Conservation (phyloP, 1,140 invertebrate species). For the Ganaspis sp. region DNA sequence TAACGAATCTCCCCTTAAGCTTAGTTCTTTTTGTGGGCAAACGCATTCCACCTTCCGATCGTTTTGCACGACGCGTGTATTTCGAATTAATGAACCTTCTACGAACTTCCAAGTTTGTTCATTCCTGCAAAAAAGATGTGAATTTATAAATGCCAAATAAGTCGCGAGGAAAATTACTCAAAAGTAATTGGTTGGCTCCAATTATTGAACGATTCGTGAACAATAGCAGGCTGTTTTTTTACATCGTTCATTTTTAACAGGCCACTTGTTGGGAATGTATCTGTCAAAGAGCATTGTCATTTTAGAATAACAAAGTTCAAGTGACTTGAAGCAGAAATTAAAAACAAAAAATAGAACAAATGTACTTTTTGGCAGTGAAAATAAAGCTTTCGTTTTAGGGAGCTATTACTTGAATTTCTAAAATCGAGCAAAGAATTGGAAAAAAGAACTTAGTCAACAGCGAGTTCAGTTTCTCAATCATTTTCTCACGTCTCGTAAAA, state of each 20-base stretch:
- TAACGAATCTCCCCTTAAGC: constrained; percentile 41
- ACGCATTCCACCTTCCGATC: constrained; percentile 19
- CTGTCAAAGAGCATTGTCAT: too few relatives aligned
- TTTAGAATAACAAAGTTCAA: too few relatives aligned
- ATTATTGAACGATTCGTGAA: neutral
- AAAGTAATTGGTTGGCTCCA: neutral
- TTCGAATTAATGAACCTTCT: constrained; percentile 21
- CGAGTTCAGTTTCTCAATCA: neutral
- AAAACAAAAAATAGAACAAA: too few relatives aligned
- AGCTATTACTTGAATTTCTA: too few relatives aligned
- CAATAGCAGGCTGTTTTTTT: too few relatives aligned
- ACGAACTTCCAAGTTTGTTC: constrained; percentile 4
- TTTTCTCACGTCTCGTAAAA: neutral
- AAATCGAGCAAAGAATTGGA: neutral
- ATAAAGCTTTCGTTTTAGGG: too few relatives aligned
- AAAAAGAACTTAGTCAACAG: neutral
- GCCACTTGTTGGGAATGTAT: too few relatives aligned
- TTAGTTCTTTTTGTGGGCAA: constrained; percentile 8
- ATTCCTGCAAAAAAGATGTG: neutral
- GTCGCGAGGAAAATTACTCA: neutral
- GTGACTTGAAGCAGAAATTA: too few relatives aligned
- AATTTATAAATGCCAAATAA: neutral
- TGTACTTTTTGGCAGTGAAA: too few relatives aligned
- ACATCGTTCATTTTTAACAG: too few relatives aligned
- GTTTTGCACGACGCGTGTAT: constrained; percentile 24